A percentile compares a stretch with the other conserved stretches of the same genome.
These are phyloP conservation scores for Lasiurus cinereus DNA, from an alignment of 2,113 vertebrate genomes.

Conservation along the genomic window DNA sequence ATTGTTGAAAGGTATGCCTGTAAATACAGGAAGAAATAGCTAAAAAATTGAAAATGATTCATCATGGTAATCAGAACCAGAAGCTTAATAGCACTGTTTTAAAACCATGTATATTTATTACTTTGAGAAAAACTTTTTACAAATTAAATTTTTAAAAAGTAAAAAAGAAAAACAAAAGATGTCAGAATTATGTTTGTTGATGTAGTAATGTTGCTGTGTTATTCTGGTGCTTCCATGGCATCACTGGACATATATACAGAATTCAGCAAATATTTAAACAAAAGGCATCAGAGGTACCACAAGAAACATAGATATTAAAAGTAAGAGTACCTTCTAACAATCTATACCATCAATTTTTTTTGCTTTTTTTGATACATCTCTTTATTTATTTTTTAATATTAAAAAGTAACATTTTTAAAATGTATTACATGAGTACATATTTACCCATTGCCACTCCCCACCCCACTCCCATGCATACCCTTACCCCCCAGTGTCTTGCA, in stretches of 20 bases:
- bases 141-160: not conserved
- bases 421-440: too few species aligned
- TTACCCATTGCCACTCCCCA: too few species aligned
- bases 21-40: not conserved
- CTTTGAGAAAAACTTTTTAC: not conserved
- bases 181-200: slow-evolving; percentile 1
- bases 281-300: not conserved
- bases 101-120: not conserved
- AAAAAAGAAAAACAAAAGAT: too few species aligned
- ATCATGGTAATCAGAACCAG: not conserved
- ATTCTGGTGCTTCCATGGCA: not conserved
- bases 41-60: not conserved
- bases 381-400: too few species aligned
- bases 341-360: too few species aligned
- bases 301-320: not conserved
- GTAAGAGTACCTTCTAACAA: not conserved
- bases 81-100: not conserved
- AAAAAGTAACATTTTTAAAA: too few species aligned
- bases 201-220: not conserved
- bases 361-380: too few species aligned
- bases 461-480: too few species aligned
- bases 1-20: not conserved
- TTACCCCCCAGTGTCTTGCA: too few species aligned
- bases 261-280: not conserved
- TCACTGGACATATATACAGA: not conserved